Percentiles rank a stretch among this genome's conserved stretches.
Conservation (phyloP, 2,888 invertebrate genomes). For the Habrosyne pyritoides region DNA sequence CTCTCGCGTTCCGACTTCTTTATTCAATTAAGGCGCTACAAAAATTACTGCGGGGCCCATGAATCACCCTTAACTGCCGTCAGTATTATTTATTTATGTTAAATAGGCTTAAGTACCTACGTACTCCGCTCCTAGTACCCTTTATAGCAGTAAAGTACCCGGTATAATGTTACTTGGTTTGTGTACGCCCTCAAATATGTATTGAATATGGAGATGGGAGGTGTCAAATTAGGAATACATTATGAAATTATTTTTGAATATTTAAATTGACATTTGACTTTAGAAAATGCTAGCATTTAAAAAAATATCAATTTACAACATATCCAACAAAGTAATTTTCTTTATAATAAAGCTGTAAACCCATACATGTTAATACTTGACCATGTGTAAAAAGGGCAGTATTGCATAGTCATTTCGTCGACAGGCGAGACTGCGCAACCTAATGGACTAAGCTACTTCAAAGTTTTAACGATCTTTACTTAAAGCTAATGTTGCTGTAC, state of each 20-base stretch:
- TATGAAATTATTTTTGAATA: not conserved
- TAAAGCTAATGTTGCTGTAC: constrained; percentile 67
- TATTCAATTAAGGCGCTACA: constrained; percentile 67
- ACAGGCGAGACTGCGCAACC: constrained; percentile 40
- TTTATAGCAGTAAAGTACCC: constrained; percentile 25
- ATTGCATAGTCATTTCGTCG: constrained; percentile 47
- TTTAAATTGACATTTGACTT: not conserved
- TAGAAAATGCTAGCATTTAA: no score
- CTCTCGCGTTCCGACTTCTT: constrained; percentile 46
- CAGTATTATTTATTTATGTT: constrained; percentile 72
- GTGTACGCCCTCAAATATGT: constrained; percentile 1
- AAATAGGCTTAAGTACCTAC: constrained; percentile 62
- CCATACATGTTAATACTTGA: constrained; percentile 2
- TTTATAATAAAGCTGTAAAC: not conserved
- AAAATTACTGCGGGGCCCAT: constrained; percentile 64
- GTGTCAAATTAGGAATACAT: not conserved
- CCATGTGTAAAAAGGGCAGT: constrained; percentile 26
- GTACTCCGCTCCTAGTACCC: constrained; percentile 43
- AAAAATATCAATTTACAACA: no score
- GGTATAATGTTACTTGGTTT: not conserved
- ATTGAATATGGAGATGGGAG: not conserved
- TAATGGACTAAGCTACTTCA: constrained; percentile 76
- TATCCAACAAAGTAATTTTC: no score
- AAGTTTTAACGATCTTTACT: constrained; percentile 77
- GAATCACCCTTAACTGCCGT: constrained; percentile 66